Conservation (phyloP, 2,797 vertebrate genomes). For the Setipinna tenuifilis region DNA sequence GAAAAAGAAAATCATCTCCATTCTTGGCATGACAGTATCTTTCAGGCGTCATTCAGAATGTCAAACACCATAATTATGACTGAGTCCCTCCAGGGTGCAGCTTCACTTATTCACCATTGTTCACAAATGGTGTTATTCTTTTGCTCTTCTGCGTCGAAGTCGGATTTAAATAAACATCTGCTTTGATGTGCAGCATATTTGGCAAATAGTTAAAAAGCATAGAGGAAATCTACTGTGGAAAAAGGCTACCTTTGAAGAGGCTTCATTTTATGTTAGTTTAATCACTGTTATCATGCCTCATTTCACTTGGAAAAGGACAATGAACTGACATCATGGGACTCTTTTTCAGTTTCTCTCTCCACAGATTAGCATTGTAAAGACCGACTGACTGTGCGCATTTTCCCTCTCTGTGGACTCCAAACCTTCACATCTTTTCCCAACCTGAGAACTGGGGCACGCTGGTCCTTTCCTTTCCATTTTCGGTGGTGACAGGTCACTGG, state of each 20-base stretch:
- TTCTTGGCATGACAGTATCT: constrained; percentile 28
- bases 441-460: constrained; percentile 10
- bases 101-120: constrained; percentile 25
- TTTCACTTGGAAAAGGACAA: constrained; percentile 40
- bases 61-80: constrained; percentile 5
- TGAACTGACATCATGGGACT: constrained; percentile 40
- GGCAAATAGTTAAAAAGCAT: constrained; percentile 49
- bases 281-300: constrained; percentile 56
- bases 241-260: constrained; percentile 46
- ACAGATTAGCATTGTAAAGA: constrained; percentile 15
- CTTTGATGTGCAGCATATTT: constrained; percentile 31
- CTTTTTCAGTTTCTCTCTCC: neutral
- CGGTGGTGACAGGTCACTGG: neutral
- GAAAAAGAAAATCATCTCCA: constrained; percentile 2
- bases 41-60: constrained; percentile 17
- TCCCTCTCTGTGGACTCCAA: neutral
- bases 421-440: neutral
- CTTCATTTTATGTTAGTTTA: constrained; percentile 54
- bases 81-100: constrained; percentile 22
- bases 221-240: constrained; percentile 42
- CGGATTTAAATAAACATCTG: constrained; percentile 33
- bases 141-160: constrained; percentile 10
- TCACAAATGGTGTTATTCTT: constrained; percentile 10
- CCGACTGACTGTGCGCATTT: neutral
- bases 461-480: neutral